Percentiles rank a stretch among this genome's conserved stretches.
Evolutionary conservation across 2,888 invertebrate genomes (phyloP).

Genomic region (Melinaea menophilus): DNA sequence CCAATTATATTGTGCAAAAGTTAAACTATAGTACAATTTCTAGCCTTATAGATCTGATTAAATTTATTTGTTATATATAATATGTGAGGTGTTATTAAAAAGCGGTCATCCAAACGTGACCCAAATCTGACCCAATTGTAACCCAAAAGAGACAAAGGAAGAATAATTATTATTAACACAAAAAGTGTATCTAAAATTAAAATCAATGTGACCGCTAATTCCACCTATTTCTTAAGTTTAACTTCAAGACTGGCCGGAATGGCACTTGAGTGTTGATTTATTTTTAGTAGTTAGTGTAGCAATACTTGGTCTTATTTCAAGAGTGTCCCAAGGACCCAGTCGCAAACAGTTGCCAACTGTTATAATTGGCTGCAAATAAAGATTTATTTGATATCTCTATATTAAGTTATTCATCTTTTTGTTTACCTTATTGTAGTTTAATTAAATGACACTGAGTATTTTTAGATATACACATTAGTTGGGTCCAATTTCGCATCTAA

Average conservation of each 20-base stretch:
- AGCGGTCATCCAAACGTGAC: background rate
- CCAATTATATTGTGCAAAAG: conserved; percentile 23
- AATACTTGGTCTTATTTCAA: background rate
- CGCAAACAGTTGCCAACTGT: too few relatives aligned
- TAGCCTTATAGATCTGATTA: conserved; percentile 54
- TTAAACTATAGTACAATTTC: conserved; percentile 68
- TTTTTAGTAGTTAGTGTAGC: conserved; percentile 5
- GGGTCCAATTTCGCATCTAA: conserved; percentile 17
- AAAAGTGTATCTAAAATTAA: background rate
- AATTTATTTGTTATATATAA: background rate
- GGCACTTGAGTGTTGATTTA: conserved; percentile 25
- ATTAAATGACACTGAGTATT: too few relatives aligned
- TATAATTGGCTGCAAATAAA: background rate
- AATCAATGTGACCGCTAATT: background rate
- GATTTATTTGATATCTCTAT: too few relatives aligned
- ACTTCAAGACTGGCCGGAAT: conserved; percentile 45
- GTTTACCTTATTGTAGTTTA: too few relatives aligned
- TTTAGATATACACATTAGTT: conserved; percentile 14
- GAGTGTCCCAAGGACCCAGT: background rate
- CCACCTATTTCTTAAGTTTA: conserved; percentile 9
- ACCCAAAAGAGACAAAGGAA: too few relatives aligned
- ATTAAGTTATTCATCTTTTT: too few relatives aligned
- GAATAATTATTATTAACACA: background rate
- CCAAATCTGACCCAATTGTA: too few relatives aligned
- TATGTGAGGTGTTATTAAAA: conserved; percentile 2